Evolutionary conservation across 2,888 invertebrate species (phyloP), one percentile per base, ranked within the genome.

Genomic region (Xestia rhomboidea): DNA sequence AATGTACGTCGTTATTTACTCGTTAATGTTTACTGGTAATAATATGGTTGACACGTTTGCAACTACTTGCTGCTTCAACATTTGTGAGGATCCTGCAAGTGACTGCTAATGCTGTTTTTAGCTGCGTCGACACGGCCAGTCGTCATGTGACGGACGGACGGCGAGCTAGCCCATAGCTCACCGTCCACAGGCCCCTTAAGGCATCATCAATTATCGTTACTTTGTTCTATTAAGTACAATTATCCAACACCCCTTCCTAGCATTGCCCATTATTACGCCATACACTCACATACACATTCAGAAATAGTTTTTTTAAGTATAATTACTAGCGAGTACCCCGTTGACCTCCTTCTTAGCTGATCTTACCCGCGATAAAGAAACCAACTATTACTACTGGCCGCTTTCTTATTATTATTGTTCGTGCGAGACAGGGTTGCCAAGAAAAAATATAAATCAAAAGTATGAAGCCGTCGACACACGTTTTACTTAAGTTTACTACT

Each of bases 281-380:
- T 18, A 76, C 62, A 63, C 62, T 49, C 77, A 63, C 46, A 78
- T 13, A 81, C 64, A 82, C 57, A 76, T 68, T 34, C 78, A 72
- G 49, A 60, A 72, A 80, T 68, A 63, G 49, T 70, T 86, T 81
- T 34, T 81, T 75, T 62, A 46, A 74, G 57, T 81, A 60, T 76
- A 81, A 86, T 88, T 82, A 70, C 71, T 68, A 2, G 68, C 38
- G 24, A 57, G 73, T 79, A 73, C 41, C 78, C 51, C 51, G 76
- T 74, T 89, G 89, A 88, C 89, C 89, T 77, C 71, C 69, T 89
- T 89, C 41, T 38, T 73, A 73, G 69, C 51, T 69, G 77, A 81
- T 82, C 76, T 81, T n/a, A 60, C 41, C 34, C 2, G 54, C 87
- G 89, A 89, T 89, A 89, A 89, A 75, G 81, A 81, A 82, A 70